These are phyloP conservation scores for Aegithalos caudatus DNA, from an alignment of 2,113 vertebrate species.

Conservation along the genomic window DNA sequence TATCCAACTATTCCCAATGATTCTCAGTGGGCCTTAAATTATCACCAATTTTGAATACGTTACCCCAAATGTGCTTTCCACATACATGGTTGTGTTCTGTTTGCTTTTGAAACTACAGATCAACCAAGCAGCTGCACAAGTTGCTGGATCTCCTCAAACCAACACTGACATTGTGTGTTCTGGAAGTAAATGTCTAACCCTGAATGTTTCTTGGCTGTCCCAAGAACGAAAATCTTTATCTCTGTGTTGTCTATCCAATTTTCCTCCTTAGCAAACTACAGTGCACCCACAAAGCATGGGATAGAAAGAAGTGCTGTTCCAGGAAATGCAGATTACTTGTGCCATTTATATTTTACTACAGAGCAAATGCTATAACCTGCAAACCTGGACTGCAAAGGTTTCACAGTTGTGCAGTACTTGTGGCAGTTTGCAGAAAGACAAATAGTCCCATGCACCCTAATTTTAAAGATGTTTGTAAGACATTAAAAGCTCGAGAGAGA, in stretches of 20 bases:
- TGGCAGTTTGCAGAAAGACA: background rate
- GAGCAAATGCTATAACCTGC: background rate
- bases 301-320: background rate
- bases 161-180: background rate
- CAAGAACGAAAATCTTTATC: background rate
- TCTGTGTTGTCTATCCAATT: background rate
- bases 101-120: background rate
- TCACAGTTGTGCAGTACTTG: background rate
- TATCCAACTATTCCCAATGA: background rate
- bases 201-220: background rate
- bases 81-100: background rate
- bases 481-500: background rate
- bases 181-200: background rate
- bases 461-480: background rate
- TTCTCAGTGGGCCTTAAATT: background rate
- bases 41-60: rapidly evolving
- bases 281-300: background rate
- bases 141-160: background rate
- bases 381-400: background rate
- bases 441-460: background rate
- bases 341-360: background rate
- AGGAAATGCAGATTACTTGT: background rate
- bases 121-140: background rate
- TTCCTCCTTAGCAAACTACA: background rate
- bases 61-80: background rate